Base-by-base conservation (phyloP, 2,888 invertebrate species). In the Buathra laborator region DNA sequence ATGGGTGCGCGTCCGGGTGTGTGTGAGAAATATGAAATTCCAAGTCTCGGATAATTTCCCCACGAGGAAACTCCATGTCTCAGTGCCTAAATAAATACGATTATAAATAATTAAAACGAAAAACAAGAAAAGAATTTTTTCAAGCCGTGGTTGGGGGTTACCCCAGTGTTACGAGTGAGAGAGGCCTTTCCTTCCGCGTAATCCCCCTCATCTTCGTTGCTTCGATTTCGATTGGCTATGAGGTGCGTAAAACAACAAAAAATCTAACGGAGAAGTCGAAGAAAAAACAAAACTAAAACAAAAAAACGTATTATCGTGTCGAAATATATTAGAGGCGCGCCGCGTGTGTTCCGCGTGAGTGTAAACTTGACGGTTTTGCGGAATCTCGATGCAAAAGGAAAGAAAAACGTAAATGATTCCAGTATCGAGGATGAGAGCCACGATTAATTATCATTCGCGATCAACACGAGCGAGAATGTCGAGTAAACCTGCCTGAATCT, bases 71-170 rank as follows among this genome's bases (percentile, higher is more conserved):
- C 90, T 91, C 90, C 92, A 90, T 90, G 89, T 90, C 90, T 91
- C 91, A 92, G 92, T 92, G 92, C 92, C 92, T 92, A 91, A 91
- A 89, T 87, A 87, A 88, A 87, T 88, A 90, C 86, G 89, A 90
- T 74, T 80, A 46, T 82, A 71, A 70, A 78, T 62, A 64, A 79
- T 70, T 51, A 68, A 77, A 81, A 77, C 14, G 48, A 48, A 51
- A 66, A 62, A 59, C 46, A 66, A 1, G 56, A 32, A 48, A 64
- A 64, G 37, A 44, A 77, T 62, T 29, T 70, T 56, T 48, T 51
- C 48, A 75, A 75, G 75, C 48, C 64, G 51, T 32, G 62, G 74
- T 46, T 56, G 72, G 43, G 19, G 37, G 43, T 24, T 24, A 44
- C 24, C 72, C 72, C 14, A 37, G 37, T 37, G 44, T 72, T 74